Evolutionary conservation across 2,888 invertebrate species (phyloP), one percentile per base, ranked within the genome.

Genomic region (Stictocephala bisonia): DNA sequence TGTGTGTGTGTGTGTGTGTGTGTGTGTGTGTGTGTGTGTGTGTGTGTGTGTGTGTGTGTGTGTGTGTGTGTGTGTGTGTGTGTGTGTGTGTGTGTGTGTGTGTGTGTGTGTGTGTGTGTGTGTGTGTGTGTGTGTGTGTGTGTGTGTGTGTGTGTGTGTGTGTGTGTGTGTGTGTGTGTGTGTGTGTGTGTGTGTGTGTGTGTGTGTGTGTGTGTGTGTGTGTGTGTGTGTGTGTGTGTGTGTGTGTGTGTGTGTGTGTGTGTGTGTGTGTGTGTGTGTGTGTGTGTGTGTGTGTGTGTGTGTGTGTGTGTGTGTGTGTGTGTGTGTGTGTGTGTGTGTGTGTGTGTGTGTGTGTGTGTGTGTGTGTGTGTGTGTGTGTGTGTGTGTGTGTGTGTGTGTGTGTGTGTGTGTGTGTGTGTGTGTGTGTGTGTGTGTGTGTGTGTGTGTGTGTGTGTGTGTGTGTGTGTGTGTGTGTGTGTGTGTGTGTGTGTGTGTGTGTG

Each of bases 391-490:
- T 35, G 35, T 35, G 35, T 51, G 51, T 51, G 24, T 51, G 51
- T 51, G 3, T 51, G 51, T 51, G 51, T 51, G 51, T 51, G 51
- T 51, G 51, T 51, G 51, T 51, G 51, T 51, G 51, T 51, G 51
- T 51, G 51, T 51, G 51, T 51, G 51, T 51, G 51, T 51, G 51
- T 51, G 51, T 51, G 51, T 51, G 51, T 51, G 51, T 51, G 51
- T 51, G 51, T 51, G 51, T 51, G 51, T 51, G 51, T 51, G 51
- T 51, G 51, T 51, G 51, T 51, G 51, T 31, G 35, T 58, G 58
- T 58, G 58, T 58, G 58, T 58, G 58, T 58, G 58, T 58, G 31
- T 29, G 58, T 58, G 58, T 58, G 58, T 58, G 31, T 29, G 58
- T 35, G 58, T 35, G 58, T 35, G 58, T 35, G 31, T 18, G 58